Percentiles rank a stretch among this genome's conserved stretches.
phyloP scores from a whole-genome alignment of 2,113 vertebrate genomes.

The Caranx ignobilis region DNA sequence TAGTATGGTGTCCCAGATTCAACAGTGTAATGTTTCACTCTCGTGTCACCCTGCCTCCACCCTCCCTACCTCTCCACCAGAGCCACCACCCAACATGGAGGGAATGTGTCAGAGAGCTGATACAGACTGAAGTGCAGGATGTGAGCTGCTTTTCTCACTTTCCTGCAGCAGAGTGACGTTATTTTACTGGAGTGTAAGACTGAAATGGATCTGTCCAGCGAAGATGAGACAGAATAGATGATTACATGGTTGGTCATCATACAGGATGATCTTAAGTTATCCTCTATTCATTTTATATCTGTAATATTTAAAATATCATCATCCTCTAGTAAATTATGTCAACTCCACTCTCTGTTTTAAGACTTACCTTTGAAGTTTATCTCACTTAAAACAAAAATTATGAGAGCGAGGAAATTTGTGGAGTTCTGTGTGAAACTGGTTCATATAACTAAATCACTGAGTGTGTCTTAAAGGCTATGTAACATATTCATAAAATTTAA shows the following conservation, averaged over 20 bases:
- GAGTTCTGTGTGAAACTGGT: background rate
- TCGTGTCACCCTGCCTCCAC: slow-evolving; percentile 55
- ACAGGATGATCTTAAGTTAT: background rate
- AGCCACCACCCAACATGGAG: slow-evolving; percentile 29
- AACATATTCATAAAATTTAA: background rate
- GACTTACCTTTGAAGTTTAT: background rate
- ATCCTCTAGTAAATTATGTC: no score
- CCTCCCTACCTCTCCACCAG: slow-evolving; percentile 12
- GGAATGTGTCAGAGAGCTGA: slow-evolving; percentile 43
- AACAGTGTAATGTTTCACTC: slow-evolving; percentile 56
- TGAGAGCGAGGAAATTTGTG: background rate
- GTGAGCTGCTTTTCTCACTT: slow-evolving; percentile 18
- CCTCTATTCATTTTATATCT: background rate
- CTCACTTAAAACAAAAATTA: background rate
- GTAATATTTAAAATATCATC: background rate
- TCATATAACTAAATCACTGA: background rate
- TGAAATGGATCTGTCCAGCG: background rate
- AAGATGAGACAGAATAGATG: background rate
- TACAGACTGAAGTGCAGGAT: slow-evolving; percentile 15
- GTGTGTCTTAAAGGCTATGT: background rate
- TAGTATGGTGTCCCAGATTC: slow-evolving; percentile 81
- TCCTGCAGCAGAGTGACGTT: slow-evolving; percentile 2
- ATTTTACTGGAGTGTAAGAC: background rate
- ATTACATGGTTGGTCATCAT: background rate
- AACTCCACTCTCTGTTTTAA: background rate